A percentile compares a stretch with the other conserved stretches of the same genome.
phyloP scores from a whole-genome alignment of 37 sponge, comb jelly and placozoan genomes.

The Crambe crambe region DNA sequence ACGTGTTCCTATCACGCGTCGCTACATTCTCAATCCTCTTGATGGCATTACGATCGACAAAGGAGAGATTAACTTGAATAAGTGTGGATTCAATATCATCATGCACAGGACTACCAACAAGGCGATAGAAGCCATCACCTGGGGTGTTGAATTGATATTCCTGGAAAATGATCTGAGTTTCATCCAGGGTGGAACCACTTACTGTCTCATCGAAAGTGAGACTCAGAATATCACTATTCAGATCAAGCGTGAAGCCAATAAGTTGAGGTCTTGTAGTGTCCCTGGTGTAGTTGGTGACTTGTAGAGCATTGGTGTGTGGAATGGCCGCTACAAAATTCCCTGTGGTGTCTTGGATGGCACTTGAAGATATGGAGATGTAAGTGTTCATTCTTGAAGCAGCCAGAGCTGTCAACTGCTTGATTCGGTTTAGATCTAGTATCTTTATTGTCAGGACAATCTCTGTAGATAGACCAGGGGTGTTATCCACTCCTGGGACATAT shows the following conservation, averaged over 20 bases:
- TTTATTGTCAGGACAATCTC: slow-evolving; percentile 31
- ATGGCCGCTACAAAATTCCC: slow-evolving; percentile 52
- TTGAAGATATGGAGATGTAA: slow-evolving; percentile 50
- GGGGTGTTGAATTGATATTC: slow-evolving; percentile 21
- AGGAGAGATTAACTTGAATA: slow-evolving; percentile 63
- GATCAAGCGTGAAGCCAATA: slow-evolving; percentile 59
- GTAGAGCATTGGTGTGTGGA: slow-evolving; percentile 27
- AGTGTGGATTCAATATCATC: slow-evolving; percentile 56
- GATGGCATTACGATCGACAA: slow-evolving; percentile 77
- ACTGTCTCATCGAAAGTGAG: slow-evolving; percentile 91
- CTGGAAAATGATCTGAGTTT: slow-evolving; percentile 65
- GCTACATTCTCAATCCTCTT: slow-evolving; percentile 64
- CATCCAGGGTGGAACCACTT: slow-evolving; percentile 62
- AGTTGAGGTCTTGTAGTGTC: slow-evolving; percentile 75
- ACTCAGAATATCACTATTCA: slow-evolving; percentile 51
- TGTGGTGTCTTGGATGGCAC: slow-evolving; percentile 63
- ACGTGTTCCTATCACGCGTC: slow-evolving; percentile 43
- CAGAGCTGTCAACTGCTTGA: slow-evolving; percentile 64
- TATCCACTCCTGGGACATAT: slow-evolving; percentile 23
- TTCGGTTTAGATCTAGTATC: slow-evolving; percentile 58
- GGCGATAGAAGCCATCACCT: slow-evolving; percentile 49
- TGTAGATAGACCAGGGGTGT: slow-evolving; percentile 7
- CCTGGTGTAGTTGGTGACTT: slow-evolving; percentile 37
- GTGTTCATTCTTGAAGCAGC: slow-evolving; percentile 58
- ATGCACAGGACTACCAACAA: slow-evolving; percentile 47